These are phyloP conservation scores for Agrochola circellaris DNA, from an alignment of 2,888 invertebrate genomes.

Conservation along the genomic window DNA sequence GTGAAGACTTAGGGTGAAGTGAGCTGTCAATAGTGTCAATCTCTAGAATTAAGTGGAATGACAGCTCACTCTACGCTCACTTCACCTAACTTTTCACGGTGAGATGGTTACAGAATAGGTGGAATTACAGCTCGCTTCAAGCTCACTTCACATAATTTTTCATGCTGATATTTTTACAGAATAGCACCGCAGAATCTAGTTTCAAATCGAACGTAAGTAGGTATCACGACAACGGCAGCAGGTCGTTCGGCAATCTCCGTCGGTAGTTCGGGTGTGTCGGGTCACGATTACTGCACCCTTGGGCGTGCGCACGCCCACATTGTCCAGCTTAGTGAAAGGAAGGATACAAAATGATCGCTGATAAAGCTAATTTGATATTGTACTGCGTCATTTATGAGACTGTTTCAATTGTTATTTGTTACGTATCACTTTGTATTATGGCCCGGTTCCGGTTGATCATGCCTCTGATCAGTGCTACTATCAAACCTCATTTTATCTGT, in stretches of 20 bases:
- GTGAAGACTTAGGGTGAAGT: no score
- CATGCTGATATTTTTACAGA: no score
- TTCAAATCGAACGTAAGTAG: conserved; percentile 46
- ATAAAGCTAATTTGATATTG: conserved; percentile 70
- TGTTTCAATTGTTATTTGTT: conserved; percentile 43
- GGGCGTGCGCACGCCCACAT: conserved; percentile 73
- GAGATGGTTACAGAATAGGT: no score
- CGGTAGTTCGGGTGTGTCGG: conserved; percentile 83
- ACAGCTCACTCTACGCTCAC: no score
- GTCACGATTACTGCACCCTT: conserved; percentile 81
- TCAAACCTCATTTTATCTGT: not conserved
- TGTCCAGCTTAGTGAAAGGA: conserved; percentile 79
- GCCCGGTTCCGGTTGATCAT: not conserved
- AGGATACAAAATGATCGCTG: conserved; percentile 80
- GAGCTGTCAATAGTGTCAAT: no score
- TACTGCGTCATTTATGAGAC: conserved; percentile 44
- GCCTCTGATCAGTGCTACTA: not conserved
- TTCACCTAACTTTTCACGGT: no score
- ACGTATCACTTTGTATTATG: not conserved
- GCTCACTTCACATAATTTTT: no score
- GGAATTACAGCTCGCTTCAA: no score
- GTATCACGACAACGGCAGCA: conserved; percentile 56
- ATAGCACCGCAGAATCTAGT: conserved; percentile 32
- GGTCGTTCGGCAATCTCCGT: conserved; percentile 69
- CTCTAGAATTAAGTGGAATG: no score